Conservation (phyloP, 2,888 invertebrate species). For the Mechanitis mazaeus region DNA sequence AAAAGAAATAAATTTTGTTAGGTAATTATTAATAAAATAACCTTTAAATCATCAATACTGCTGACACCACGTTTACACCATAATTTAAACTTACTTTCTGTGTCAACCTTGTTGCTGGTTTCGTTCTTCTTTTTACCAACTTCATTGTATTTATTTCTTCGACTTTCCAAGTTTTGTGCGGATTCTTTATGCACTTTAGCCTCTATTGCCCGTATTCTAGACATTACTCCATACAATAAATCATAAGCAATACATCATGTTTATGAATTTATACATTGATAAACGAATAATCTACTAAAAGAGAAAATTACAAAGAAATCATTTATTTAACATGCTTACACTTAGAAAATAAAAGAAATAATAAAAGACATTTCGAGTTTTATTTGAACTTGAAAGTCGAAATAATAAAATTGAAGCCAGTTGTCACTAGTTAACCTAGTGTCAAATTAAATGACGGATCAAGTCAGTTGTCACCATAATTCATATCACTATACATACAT, state of each 20-base stretch:
- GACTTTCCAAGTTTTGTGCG: constrained; percentile 41
- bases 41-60: constrained; percentile 16
- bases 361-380: constrained; percentile 1
- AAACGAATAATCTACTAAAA: constrained; percentile 1
- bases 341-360: constrained; percentile 1
- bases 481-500: too few species aligned
- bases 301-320: constrained; percentile 1
- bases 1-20: neutral
- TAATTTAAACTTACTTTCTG: constrained; percentile 46
- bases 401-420: too few species aligned
- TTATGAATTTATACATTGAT: constrained; percentile 2
- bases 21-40: constrained; percentile 11
- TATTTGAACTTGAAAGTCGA: neutral
- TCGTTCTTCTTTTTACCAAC: constrained; percentile 42
- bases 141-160: constrained; percentile 48
- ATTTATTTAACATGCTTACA: neutral
- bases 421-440: too few species aligned
- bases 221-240: constrained; percentile 40
- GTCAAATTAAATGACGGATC: too few species aligned
- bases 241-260: constrained; percentile 15
- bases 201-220: constrained; percentile 64
- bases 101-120: constrained; percentile 48
- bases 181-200: constrained; percentile 49
- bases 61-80: neutral
- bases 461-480: too few species aligned